These are phyloP conservation scores for Chloroceryle aenea DNA, from an alignment of 2,113 vertebrate species.

Conservation along the genomic window DNA sequence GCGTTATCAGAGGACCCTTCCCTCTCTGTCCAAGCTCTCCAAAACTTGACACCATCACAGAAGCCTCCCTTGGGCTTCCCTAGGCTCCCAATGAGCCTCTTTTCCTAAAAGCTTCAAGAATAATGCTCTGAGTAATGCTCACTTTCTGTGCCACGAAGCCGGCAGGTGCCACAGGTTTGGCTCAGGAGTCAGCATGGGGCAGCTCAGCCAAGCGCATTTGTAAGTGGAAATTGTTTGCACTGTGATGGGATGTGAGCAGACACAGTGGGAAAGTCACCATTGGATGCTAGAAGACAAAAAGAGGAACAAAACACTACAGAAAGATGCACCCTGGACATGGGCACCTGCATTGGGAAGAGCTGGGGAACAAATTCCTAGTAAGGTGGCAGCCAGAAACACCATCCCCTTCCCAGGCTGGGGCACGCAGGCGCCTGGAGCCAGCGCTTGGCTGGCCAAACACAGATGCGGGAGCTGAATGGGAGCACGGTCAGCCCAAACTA, in stretches of 20 bases:
- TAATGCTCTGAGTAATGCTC: neutral
- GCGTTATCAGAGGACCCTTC: neutral
- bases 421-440: accelerated
- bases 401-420: neutral
- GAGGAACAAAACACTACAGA: neutral
- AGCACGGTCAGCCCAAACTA: slow-evolving; percentile 14
- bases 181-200: neutral
- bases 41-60: neutral
- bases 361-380: neutral
- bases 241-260: neutral
- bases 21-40: neutral
- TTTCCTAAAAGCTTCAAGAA: neutral
- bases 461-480: slow-evolving; percentile 39
- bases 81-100: neutral
- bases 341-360: neutral
- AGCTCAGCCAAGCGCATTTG: accelerated
- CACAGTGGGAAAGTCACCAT: accelerated
- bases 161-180: neutral
- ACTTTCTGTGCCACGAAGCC: neutral
- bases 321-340: neutral
- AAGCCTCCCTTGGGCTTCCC: accelerated
- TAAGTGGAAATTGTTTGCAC: neutral
- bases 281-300: neutral
- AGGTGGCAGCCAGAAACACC: neutral
- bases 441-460: neutral